These are phyloP conservation scores for Drosophila pachea DNA, from an alignment of 1,140 invertebrate genomes.

Conservation along the genomic window DNA sequence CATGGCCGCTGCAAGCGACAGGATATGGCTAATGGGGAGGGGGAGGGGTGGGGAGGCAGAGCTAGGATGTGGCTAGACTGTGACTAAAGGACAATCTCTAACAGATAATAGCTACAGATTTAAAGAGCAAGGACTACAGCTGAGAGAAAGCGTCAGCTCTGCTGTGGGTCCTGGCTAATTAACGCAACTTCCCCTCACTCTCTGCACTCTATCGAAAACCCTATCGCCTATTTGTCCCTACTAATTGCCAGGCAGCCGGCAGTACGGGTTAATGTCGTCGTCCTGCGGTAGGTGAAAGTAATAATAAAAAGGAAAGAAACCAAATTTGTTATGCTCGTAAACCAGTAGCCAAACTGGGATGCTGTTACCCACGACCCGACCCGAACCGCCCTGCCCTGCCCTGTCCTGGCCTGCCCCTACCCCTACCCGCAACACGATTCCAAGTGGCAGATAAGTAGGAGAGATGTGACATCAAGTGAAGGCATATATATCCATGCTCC, in stretches of 20 bases:
- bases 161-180: conserved; percentile 30
- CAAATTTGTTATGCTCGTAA: conserved; percentile 70
- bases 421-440: conserved; percentile 2
- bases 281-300: conserved; percentile 72
- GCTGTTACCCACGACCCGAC: conserved; percentile 5
- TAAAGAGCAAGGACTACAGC: background rate
- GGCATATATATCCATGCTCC: background rate
- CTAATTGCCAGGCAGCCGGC: conserved; percentile 40
- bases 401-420: no score
- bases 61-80: conserved; percentile 14
- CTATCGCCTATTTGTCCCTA: conserved; percentile 35
- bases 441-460: background rate
- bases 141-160: background rate
- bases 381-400: no score
- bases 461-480: conserved; percentile 7
- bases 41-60: no score
- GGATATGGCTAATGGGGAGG: no score
- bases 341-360: conserved; percentile 15
- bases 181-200: conserved; percentile 21
- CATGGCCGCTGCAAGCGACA: background rate
- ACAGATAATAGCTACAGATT: no score
- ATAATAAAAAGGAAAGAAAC: conserved; percentile 29
- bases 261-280: conserved; percentile 54
- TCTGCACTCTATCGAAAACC: background rate
- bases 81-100: background rate